Percentiles rank a stretch among this genome's conserved stretches.
phyloP scores from a whole-genome alignment of 2,797 vertebrate genomes.

The Philypnodon macrostomus region DNA sequence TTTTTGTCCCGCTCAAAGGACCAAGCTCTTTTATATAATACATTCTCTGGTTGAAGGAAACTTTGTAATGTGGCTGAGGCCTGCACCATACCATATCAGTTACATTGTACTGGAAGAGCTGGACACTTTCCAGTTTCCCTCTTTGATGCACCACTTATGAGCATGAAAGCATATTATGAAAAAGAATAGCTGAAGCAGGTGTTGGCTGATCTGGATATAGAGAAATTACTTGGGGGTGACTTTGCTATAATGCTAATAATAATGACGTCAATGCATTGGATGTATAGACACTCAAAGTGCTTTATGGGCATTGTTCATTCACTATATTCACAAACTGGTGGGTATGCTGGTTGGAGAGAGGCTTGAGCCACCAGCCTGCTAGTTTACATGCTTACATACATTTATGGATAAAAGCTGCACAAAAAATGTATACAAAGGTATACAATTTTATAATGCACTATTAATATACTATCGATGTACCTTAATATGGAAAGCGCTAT shows the following conservation, averaged over 20 bases:
- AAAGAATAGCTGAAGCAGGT: background rate
- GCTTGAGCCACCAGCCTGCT: too few species aligned
- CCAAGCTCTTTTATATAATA: conserved; percentile 65
- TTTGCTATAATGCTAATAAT: background rate
- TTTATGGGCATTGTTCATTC: too few species aligned
- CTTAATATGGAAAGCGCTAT: too few species aligned
- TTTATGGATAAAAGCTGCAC: too few species aligned
- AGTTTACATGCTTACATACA: too few species aligned
- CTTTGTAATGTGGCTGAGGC: conserved; percentile 8
- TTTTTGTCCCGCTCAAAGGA: conserved; percentile 53
- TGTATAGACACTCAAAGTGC: too few species aligned
- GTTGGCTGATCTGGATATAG: background rate
- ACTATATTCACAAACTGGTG: too few species aligned
- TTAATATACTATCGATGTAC: too few species aligned
- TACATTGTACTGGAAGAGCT: conserved; percentile 9
- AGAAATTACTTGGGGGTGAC: background rate
- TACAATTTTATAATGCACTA: too few species aligned
- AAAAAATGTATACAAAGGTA: too few species aligned
- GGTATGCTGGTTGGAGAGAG: too few species aligned
- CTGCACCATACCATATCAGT: conserved; percentile 4
- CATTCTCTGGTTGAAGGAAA: conserved; percentile 29
- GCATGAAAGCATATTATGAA: conserved; percentile 7
- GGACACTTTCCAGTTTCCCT: conserved; percentile 13
- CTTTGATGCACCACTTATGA: conserved; percentile 1
- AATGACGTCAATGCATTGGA: too few species aligned